A percentile compares a stretch with the other conserved stretches of the same genome.
Conservation (phyloP, 2,797 vertebrate species). For the Onychomys torridus region DNA sequence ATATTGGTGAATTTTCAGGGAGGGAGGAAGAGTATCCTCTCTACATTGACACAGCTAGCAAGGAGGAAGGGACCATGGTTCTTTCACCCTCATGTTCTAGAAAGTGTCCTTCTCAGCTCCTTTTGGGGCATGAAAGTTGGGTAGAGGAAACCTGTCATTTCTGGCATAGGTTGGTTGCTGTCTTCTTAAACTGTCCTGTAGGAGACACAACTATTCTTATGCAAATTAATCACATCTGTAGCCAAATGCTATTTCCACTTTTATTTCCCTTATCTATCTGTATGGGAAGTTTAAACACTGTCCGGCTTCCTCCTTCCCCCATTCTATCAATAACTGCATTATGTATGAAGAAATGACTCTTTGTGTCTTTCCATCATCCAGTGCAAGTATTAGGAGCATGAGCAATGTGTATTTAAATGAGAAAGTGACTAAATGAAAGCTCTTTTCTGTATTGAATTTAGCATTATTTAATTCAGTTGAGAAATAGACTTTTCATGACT, state of each 20-base stretch:
- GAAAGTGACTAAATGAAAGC: slow-evolving; percentile 52
- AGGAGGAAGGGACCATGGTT: neutral
- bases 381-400: neutral
- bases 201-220: neutral
- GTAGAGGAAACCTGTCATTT: neutral
- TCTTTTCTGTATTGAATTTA: slow-evolving; percentile 43
- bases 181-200: neutral
- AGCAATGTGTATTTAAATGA: slow-evolving; percentile 3
- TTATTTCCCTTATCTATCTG: slow-evolving; percentile 37
- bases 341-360: neutral
- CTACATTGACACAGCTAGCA: neutral
- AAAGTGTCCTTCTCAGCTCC: neutral
- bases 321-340: neutral
- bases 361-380: neutral
- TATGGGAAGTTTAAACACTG: neutral
- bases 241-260: slow-evolving; percentile 18
- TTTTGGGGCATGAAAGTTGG: neutral
- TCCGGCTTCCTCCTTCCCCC: neutral
- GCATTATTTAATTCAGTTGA: slow-evolving; percentile 50
- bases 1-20: neutral
- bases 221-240: slow-evolving; percentile 31
- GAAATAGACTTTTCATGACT: slow-evolving; percentile 52
- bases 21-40: neutral
- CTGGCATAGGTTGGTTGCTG: neutral
- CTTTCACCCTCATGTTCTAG: neutral